Evolutionary conservation across 2,888 invertebrate genomes (phyloP), one percentile per base, ranked within the genome.

Genomic region (Myathropa florea): DNA sequence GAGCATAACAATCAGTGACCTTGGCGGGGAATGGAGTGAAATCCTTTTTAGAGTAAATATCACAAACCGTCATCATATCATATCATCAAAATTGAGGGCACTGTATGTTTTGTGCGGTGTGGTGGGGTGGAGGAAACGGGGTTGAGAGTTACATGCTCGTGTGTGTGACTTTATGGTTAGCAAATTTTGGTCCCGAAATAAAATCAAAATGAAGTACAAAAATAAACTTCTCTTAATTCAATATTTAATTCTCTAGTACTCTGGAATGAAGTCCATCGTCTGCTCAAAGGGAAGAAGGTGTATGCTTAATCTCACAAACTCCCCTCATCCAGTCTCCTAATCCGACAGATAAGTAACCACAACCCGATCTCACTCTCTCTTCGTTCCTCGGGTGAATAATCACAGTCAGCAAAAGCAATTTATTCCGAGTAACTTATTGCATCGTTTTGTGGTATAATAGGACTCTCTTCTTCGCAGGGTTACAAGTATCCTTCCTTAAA

Each of bases 351-450:
- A 46, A 23, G 4, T 18, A 61, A 63, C 55, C 64, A 23, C 61
- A 64, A 55, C 57, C 59, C 46, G 61, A 60, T 71, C 71, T 14
- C 39, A 1, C 9, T 33, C 30, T 12, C 53, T 46, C n/a, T 61
- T 30, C 24, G 55, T 57, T 61, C 28, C 4, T 60, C 46, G 14
- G 75, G 46, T 70, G 67, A 70, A 81, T 70, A 76, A 81, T 76
- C 81, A 59, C 46, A 71, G 70, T 65, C 64, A 70, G 76, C 64
- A 76, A 70, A 71, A 76, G 59, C 76, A 82, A 82, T 71, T 76
- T 76, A 82, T 71, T 76, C 70, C 64, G 39, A 64, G 75, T 75
- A 68, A 70, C 75, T 70, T 81, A 81, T 81, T 81, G 81, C 81
- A 81, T 75, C 63, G 55, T 67, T 68, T 68, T 75, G 65, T 21